Percentiles rank a stretch among this genome's conserved stretches.
Evolutionary conservation across 37 sponge, comb jelly and placozoan species (phyloP).

Genomic region (Agelas oroides): DNA sequence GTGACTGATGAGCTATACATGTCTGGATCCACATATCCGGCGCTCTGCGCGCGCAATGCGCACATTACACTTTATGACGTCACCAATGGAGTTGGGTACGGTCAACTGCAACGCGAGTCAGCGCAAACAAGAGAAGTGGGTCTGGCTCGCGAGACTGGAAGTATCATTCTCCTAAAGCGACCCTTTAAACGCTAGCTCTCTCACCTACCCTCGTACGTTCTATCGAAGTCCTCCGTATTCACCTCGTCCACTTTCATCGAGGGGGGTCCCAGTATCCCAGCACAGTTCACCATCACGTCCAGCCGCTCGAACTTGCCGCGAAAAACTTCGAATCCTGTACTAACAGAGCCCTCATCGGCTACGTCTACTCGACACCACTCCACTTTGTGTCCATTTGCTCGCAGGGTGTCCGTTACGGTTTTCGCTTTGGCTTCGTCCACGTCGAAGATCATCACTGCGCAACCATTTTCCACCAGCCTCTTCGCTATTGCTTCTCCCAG

Average conservation of each 20-base stretch:
- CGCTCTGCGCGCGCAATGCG: too few relatives aligned
- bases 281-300: constrained; percentile 86
- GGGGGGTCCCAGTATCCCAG: constrained; percentile 82
- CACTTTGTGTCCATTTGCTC: neutral
- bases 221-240: constrained; percentile 63
- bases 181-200: too few relatives aligned
- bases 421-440: constrained; percentile 29
- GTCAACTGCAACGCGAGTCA: too few relatives aligned
- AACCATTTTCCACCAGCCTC: constrained; percentile 58
- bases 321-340: constrained; percentile 40
- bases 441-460: constrained; percentile 69
- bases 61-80: too few relatives aligned
- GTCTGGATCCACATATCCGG: too few relatives aligned
- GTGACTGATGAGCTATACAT: too few relatives aligned
- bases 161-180: too few relatives aligned
- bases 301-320: constrained; percentile 26
- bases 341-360: constrained; percentile 58
- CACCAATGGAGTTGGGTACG: too few relatives aligned
- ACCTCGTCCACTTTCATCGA: constrained; percentile 40
- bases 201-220: constrained; percentile 56
- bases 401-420: neutral
- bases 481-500: constrained; percentile 64
- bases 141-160: too few relatives aligned
- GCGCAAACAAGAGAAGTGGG: too few relatives aligned
- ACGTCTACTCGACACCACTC: constrained; percentile 56